Evolutionary conservation across 1,140 invertebrate genomes (phyloP).

Genomic region (Zaprionus kolodkinae): DNA sequence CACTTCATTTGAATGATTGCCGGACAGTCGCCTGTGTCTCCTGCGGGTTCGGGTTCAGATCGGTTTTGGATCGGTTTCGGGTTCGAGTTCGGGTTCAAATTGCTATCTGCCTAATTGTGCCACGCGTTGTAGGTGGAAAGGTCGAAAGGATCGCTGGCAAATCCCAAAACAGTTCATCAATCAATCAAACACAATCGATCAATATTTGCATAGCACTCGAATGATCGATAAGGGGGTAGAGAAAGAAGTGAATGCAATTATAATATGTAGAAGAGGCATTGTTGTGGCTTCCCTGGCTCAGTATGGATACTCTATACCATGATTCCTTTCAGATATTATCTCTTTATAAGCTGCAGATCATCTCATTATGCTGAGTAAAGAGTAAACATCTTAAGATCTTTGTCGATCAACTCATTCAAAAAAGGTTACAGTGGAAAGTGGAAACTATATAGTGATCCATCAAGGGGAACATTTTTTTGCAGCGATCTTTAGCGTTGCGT

Average conservation of each 20-base stretch:
- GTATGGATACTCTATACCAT: neutral
- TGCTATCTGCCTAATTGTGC: conserved; percentile 35
- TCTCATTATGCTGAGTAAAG: neutral
- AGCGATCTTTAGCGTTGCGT: no score
- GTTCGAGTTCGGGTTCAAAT: conserved; percentile 40
- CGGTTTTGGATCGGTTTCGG: neutral
- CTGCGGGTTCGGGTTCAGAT: neutral
- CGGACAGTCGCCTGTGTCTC: neutral
- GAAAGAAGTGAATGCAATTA: neutral
- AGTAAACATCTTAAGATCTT: neutral
- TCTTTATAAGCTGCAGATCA: neutral
- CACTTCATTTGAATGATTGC: conserved; percentile 53
- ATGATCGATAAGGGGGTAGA: conserved; percentile 7
- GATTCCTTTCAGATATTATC: neutral
- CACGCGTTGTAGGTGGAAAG: conserved; percentile 21
- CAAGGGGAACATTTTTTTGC: neutral
- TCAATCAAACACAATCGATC: conserved; percentile 28
- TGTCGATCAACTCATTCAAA: neutral
- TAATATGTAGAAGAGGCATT: neutral
- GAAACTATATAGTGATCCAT: neutral
- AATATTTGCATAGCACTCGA: conserved; percentile 41
- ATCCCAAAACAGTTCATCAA: conserved; percentile 25
- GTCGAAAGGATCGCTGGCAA: neutral
- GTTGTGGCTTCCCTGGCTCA: neutral
- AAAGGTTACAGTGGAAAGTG: neutral